Evolutionary conservation across 2,888 invertebrate genomes (phyloP).

Genomic region (Megastigmus dorsalis): DNA sequence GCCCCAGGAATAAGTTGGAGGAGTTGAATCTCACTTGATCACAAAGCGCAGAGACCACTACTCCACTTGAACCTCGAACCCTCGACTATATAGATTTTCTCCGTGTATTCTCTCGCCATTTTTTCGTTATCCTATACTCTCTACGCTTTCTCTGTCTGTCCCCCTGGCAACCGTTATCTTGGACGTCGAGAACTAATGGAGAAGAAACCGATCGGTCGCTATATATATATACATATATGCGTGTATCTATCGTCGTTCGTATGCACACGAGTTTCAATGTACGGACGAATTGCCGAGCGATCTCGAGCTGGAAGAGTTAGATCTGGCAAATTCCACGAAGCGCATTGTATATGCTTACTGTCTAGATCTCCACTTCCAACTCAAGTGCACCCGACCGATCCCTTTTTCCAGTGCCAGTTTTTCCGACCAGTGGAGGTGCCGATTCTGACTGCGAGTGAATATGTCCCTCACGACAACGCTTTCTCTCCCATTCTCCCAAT

Average conservation of each 20-base stretch:
- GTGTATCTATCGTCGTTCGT: too few relatives aligned
- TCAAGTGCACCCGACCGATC: slow-evolving; percentile 67
- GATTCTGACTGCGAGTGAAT: too few relatives aligned
- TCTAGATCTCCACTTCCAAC: slow-evolving; percentile 83
- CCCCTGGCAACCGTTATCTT: slow-evolving; percentile 23
- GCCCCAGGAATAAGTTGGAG: slow-evolving; percentile 81
- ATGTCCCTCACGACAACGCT: too few relatives aligned
- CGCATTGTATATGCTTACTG: slow-evolving; percentile 70
- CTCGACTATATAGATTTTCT: slow-evolving; percentile 34
- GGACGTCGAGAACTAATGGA: slow-evolving; percentile 2
- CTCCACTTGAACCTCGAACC: slow-evolving; percentile 78
- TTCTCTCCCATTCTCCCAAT: too few relatives aligned
- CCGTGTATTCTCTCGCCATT: background rate
- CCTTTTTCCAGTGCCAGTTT: background rate
- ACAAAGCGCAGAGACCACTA: slow-evolving; percentile 80
- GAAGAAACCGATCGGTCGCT: background rate
- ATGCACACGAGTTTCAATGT: background rate
- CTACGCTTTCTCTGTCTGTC: background rate
- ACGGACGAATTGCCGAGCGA: slow-evolving; percentile 62
- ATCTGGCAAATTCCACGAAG: slow-evolving; percentile 78
- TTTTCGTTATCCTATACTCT: background rate
- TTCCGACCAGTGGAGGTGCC: too few relatives aligned
- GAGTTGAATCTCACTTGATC: slow-evolving; percentile 84
- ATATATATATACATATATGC: too few relatives aligned
- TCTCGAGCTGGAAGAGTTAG: slow-evolving; percentile 85